These are phyloP conservation scores for Drosophila ogumai DNA, from an alignment of 1,140 invertebrate species.

Conservation along the genomic window DNA sequence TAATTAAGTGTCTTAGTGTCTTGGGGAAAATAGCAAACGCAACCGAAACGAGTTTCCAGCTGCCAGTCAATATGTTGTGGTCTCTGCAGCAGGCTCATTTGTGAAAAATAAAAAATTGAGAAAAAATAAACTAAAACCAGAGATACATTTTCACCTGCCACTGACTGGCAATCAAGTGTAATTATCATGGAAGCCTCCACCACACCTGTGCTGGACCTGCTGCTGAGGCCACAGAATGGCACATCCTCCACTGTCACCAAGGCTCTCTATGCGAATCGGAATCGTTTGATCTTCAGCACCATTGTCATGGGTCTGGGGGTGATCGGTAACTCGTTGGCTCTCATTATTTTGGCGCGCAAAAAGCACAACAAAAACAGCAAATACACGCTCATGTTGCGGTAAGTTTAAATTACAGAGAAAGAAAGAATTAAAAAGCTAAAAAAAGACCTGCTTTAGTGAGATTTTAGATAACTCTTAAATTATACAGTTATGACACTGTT, in stretches of 20 bases:
- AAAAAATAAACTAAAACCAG: not conserved
- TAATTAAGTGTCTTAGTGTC: slow-evolving; percentile 51
- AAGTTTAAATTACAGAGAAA: slow-evolving; percentile 36
- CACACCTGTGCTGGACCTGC: slow-evolving; percentile 36
- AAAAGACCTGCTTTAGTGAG: not conserved
- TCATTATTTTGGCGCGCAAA: slow-evolving; percentile 85
- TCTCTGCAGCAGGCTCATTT: slow-evolving; percentile 29
- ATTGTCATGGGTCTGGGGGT: slow-evolving; percentile 76
- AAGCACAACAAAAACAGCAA: slow-evolving; percentile 90
- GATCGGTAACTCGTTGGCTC: slow-evolving; percentile 74
- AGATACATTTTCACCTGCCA: slow-evolving; percentile 40
- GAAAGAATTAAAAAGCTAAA: not conserved
- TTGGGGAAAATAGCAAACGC: slow-evolving; percentile 16
- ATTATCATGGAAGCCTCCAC: slow-evolving; percentile 34
- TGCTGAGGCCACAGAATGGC: slow-evolving; percentile 7
- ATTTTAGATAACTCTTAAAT: not conserved
- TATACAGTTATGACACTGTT: not conserved
- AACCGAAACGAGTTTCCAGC: slow-evolving; percentile 45
- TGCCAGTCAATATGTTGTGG: slow-evolving; percentile 22
- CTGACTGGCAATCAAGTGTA: slow-evolving; percentile 13
- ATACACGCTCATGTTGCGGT: slow-evolving; percentile 91
- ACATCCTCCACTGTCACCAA: slow-evolving; percentile 10
- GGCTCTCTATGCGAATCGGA: slow-evolving; percentile 57
- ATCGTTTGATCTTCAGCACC: slow-evolving; percentile 51
- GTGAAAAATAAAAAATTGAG: slow-evolving; percentile 17